Percentiles rank a stretch among this genome's conserved stretches.
These are phyloP conservation scores for Helostoma temminkii DNA, from an alignment of 2,797 vertebrate genomes.

Conservation along the genomic window DNA sequence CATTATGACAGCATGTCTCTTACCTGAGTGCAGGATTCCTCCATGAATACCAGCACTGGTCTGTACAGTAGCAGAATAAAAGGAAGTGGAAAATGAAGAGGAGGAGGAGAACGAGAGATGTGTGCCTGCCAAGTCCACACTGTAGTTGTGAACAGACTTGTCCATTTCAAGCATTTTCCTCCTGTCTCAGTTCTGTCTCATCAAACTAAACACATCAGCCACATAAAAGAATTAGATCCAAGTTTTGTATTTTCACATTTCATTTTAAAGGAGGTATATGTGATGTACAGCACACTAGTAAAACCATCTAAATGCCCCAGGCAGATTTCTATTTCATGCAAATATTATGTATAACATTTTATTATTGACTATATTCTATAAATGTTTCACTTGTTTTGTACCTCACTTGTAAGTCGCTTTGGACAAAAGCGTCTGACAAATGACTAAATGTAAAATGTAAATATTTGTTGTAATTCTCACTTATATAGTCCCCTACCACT, in stretches of 20 bases:
- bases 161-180: not conserved
- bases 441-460: too few relatives aligned
- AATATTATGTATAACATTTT: not conserved
- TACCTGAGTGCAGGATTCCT: constrained; percentile 41
- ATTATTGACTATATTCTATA: not conserved
- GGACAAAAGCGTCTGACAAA: too few relatives aligned
- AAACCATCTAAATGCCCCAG: not conserved
- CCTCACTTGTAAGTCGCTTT: too few relatives aligned
- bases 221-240: not conserved
- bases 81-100: not conserved
- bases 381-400: too few relatives aligned
- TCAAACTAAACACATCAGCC: not conserved
- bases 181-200: not conserved
- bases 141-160: not conserved
- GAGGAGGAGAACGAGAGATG: not conserved
- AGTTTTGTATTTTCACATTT: not conserved
- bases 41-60: constrained; percentile 17
- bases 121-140: not conserved
- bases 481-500: too few relatives aligned
- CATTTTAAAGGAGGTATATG: not conserved
- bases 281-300: not conserved
- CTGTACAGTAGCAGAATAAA: not conserved
- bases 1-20: constrained; percentile 14
- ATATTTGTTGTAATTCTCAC: too few relatives aligned
- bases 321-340: not conserved